Base-by-base conservation (phyloP, 1,140 invertebrate genomes). In the Atta texana region DNA sequence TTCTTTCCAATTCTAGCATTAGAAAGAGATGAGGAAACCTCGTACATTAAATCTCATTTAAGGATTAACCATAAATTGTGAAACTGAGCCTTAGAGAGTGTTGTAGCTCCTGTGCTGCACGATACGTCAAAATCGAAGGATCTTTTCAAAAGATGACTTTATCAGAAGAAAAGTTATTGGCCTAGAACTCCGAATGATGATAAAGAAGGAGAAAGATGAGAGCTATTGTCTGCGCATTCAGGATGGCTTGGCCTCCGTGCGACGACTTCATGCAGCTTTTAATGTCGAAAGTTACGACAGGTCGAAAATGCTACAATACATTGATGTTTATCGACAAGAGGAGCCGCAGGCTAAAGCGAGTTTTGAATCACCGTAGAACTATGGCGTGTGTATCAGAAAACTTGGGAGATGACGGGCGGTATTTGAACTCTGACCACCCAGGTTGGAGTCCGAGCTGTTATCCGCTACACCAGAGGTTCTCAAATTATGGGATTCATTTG, bases 351-450 rank as follows among this genome's bases (percentile, higher is more conserved):
- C 59, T 51, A 24, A 61, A 51, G 69, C 80, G 69, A 39, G 68
- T 59, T 59, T 59, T 31, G 68, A 82, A 49, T 82, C 80, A 61
- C 28, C n/a, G 55, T 21, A 34, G 68, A 81, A 71, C 51, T 81
- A 81, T 72, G 68, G 68, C 68, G 80, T 51, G 80, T 84, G 55
- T 75, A 84, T 84, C 80, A 84, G 80, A 84, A 84, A 84, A 84
- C 80, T 84, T 39, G 24, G 55, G 68, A 74, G 80, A 84, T 84
- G 80, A 84, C 69, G 80, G 69, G 55, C 69, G 80, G 80, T 84
- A 84, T 84, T 84, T 84, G 80, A 84, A 84, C 80, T 84, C 80
- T 84, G 80, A 84, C 80, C 80, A 84, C 80, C 80, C 80, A 84
- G 69, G 69, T 84, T 75, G 80, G 69, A 84, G 55, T 63, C 80